A percentile compares a stretch with the other conserved stretches of the same genome.
Evolutionary conservation across 2,113 vertebrate species (phyloP).

Genomic region (Myiozetetes cayanensis): DNA sequence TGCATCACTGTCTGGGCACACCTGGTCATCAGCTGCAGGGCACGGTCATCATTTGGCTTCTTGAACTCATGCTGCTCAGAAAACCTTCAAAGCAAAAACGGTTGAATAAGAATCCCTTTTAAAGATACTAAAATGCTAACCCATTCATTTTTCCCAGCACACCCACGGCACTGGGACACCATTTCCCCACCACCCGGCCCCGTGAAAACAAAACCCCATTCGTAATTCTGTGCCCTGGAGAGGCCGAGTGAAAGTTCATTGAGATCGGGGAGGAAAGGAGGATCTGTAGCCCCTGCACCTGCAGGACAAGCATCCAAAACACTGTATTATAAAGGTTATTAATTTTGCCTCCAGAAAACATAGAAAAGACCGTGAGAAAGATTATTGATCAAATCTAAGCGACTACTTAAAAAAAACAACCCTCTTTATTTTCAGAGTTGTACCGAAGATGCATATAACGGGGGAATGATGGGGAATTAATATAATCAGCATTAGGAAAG

Average conservation of each 20-base stretch:
- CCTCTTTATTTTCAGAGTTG: neutral
- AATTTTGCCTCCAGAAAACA: neutral
- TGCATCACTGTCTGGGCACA: constrained; percentile 92
- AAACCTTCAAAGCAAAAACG: constrained; percentile 77
- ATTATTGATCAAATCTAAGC: neutral
- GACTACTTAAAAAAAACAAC: neutral
- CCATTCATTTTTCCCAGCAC: neutral
- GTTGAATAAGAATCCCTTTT: neutral
- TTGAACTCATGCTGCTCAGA: constrained; percentile 87
- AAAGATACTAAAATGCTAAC: neutral
- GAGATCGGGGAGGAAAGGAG: rapidly evolving
- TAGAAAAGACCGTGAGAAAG: neutral
- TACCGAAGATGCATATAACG: neutral
- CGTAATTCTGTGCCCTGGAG: neutral
- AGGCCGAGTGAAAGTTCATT: rapidly evolving
- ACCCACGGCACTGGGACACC: neutral
- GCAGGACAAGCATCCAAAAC: neutral
- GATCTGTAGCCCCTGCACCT: too few species aligned
- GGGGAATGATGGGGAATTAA: neutral
- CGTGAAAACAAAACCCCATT: neutral
- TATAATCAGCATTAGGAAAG: neutral
- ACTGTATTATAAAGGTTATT: neutral
- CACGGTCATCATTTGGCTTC: constrained; percentile 92
- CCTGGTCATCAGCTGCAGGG: constrained; percentile 86
- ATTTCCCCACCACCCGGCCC: neutral